Percentiles rank a stretch among this genome's conserved stretches.
phyloP scores from a whole-genome alignment of 2,797 vertebrate genomes.

The Pyrocephalus nanus region DNA sequence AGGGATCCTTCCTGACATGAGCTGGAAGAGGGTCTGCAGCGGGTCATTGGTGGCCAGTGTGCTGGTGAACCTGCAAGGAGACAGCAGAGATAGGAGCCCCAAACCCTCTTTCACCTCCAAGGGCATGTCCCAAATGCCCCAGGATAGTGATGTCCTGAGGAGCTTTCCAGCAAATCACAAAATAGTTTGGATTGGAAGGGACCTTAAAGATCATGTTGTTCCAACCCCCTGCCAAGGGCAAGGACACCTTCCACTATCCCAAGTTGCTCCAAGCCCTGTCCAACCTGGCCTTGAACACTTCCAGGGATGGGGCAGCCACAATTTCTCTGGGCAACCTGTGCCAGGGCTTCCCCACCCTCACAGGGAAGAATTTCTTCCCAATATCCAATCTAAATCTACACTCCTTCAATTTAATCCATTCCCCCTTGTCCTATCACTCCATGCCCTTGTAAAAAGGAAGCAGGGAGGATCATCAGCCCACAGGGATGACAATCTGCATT shows the following conservation, averaged over 20 bases:
- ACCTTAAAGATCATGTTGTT: neutral
- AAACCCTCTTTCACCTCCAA: neutral
- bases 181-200: neutral
- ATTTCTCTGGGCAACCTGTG: neutral
- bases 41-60: conserved; percentile 85
- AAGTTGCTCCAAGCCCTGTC: accelerated
- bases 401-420: neutral
- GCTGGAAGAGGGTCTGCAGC: conserved; percentile 91
- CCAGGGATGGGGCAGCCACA: neutral
- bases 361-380: neutral
- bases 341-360: neutral
- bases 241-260: accelerated
- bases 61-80: conserved; percentile 85
- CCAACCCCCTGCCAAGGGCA: neutral
- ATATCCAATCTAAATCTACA: neutral
- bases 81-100: neutral
- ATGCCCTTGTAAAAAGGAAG: neutral
- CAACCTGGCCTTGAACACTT: neutral
- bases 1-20: conserved; percentile 88
- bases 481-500: neutral
- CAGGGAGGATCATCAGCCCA: neutral
- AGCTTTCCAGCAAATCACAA: neutral
- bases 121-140: neutral
- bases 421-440: neutral
- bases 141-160: neutral